Percentiles rank a stretch among this genome's conserved stretches.
Evolutionary conservation across 2,113 vertebrate species (phyloP).

Genomic region (Bambusicola thoracicus): DNA sequence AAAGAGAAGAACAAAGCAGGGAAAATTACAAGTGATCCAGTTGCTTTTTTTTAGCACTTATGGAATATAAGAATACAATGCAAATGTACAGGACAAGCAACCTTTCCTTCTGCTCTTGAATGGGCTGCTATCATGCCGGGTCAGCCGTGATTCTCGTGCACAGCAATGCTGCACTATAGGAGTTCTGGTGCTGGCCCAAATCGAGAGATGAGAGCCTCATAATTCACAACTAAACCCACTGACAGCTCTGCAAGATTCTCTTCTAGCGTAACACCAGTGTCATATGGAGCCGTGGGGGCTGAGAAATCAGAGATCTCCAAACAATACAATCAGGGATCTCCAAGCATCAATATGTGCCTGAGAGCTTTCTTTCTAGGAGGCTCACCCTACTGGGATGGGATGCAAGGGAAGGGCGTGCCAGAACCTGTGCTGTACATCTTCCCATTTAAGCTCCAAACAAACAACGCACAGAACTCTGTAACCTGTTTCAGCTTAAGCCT

Average conservation of each 20-base stretch:
- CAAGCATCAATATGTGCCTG: fast-evolving
- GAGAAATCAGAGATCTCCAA: not conserved
- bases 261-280: not conserved
- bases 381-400: not conserved
- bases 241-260: not conserved
- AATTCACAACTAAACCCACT: not conserved
- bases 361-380: not conserved
- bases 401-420: not conserved
- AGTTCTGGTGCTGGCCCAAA: not conserved
- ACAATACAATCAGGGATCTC: not conserved
- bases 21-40: too few species aligned
- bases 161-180: fast-evolving
- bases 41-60: not conserved
- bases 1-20: too few species aligned
- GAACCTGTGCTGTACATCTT: not conserved
- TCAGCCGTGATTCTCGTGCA: not conserved
- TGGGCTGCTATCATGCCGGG: not conserved
- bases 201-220: not conserved
- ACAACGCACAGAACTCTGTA: not conserved
- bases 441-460: not conserved
- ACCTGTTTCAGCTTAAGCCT: not conserved
- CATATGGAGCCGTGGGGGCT: not conserved
- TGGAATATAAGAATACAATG: not conserved
- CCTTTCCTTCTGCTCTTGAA: not conserved
- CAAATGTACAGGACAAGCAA: not conserved